Evolutionary conservation across 2,113 vertebrate genomes (phyloP).

Genomic region (Centropristis striata): DNA sequence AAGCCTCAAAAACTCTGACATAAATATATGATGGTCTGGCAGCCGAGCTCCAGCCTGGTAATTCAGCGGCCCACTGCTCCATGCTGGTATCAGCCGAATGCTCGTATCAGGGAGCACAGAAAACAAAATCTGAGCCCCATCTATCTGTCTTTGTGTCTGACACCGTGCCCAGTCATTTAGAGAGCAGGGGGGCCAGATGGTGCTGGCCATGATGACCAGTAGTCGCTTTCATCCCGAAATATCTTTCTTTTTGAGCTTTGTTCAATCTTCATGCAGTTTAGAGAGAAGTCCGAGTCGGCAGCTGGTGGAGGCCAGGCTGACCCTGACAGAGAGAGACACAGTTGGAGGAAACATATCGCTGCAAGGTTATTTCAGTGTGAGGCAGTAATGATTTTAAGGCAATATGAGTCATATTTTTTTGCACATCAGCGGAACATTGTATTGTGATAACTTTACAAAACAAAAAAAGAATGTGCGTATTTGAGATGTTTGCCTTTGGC

Average conservation of each 20-base stretch:
- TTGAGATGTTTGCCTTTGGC: background rate
- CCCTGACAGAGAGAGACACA: conserved; percentile 10
- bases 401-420: background rate
- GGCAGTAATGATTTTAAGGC: background rate
- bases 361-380: background rate
- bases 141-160: conserved; percentile 51
- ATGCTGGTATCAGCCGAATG: background rate
- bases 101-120: background rate
- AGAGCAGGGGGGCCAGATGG: conserved; percentile 23
- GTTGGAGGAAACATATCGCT: background rate
- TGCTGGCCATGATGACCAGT: conserved; percentile 20
- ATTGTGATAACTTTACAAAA: background rate
- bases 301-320: background rate
- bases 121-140: conserved; percentile 15
- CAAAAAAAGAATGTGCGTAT: background rate
- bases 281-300: conserved; percentile 5
- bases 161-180: conserved; percentile 26
- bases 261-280: background rate
- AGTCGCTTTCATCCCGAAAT: conserved; percentile 12
- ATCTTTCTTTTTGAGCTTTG: conserved; percentile 30
- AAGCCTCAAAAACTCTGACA: background rate
- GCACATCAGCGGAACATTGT: background rate
- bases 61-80: conserved; percentile 7
- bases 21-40: conserved; percentile 25
- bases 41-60: conserved; percentile 9